Evolutionary conservation across 2,113 vertebrate species (phyloP), one percentile per base, ranked within the genome.

Genomic region (Thalassarche chlororhynchos): DNA sequence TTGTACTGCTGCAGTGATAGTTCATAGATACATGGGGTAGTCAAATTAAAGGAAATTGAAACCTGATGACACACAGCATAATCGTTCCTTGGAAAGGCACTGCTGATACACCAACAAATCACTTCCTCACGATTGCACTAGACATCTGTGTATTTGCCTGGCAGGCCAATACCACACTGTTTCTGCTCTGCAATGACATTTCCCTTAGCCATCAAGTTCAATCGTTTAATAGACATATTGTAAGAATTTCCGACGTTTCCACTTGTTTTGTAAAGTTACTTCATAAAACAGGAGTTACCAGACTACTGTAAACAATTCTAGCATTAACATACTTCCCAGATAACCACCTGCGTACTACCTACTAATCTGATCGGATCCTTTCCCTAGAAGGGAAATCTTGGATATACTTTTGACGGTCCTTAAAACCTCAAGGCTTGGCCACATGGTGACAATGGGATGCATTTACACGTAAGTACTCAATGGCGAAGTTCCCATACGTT

Each of bases 131-230:
- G 4, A 44, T 2, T 60, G 44, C 14, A 61, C 52, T 12, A 7
- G 52, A 44, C 25, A 70, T 34, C 31, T 46, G 14, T 7, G 6
- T 29, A 85, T 82, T 68, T 68, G 28, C 38, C 52, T 90, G 44
- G 49, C 11, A 61, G 60, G 14, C 14, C 62, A 90, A 60, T 10
- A 76, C 4, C n/a, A 64, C 0, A 0, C 12, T 54, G 29, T 34
- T 94, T 61, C 66, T 92, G 40, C 26, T 86, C 79, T 57, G 68
- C 47, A 69, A 28, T 28, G 49, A 36, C 21, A 44, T 32, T 52
- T 86, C 10, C 44, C 62, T 52, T 54, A 57, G 15, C 34, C 80
- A 40, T 25, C 7, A 64, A 55, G 44, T 68, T 85, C 17, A 79
- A 36, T 19, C 49, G 26, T 42, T 83, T 49, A 92, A 65, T 1